Evolutionary conservation across 2,888 invertebrate species (phyloP).

Genomic region (Elaeidobius kamerunicus): DNA sequence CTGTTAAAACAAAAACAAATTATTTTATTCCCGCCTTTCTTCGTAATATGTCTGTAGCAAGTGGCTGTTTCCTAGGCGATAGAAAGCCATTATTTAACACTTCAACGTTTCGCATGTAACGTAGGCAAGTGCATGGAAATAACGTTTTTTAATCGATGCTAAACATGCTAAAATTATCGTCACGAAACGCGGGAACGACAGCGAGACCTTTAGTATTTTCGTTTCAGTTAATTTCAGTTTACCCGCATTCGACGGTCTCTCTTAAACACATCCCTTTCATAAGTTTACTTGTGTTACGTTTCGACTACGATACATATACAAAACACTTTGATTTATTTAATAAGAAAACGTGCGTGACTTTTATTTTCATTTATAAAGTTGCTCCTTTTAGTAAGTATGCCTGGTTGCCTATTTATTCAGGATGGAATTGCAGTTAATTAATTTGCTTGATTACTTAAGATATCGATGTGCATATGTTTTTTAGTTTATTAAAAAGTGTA

Average conservation of each 20-base stretch:
- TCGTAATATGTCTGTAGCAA: conserved; percentile 19
- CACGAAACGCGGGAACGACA: conserved; percentile 29
- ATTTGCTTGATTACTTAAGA: no score
- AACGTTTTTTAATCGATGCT: conserved; percentile 30
- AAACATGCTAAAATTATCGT: conserved; percentile 29
- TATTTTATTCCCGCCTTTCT: conserved; percentile 1
- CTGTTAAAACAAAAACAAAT: not conserved
- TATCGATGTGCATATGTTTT: no score
- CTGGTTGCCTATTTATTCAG: conserved; percentile 14
- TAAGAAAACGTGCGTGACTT: not conserved
- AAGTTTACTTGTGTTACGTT: no score
- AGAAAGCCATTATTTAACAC: conserved; percentile 20
- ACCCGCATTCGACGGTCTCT: conserved; percentile 9
- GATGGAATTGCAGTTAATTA: not conserved
- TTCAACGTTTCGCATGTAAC: conserved; percentile 27
- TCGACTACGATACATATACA: no score
- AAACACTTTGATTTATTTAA: no score
- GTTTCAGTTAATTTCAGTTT: conserved; percentile 17
- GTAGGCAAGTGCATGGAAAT: conserved; percentile 28
- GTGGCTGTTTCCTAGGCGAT: conserved; percentile 22
- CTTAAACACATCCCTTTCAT: not conserved
- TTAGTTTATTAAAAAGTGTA: no score
- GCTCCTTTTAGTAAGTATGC: conserved; percentile 5
- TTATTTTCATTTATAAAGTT: not conserved
- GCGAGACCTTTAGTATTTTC: conserved; percentile 16